Conservation (phyloP, 1,140 invertebrate species). For the Acromyrmex heyeri region DNA sequence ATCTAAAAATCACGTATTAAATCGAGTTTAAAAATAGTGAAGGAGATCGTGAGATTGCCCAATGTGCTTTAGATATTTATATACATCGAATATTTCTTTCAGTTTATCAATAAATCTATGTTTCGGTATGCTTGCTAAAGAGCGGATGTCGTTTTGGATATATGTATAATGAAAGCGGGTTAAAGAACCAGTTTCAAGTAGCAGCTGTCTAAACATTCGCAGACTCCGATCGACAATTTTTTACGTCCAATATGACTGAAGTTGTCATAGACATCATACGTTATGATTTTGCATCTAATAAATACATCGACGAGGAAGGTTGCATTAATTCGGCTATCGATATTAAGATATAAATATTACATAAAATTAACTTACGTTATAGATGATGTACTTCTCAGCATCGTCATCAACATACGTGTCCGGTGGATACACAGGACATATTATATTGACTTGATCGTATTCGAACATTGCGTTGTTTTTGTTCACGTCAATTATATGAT, state of each 20-base stretch:
- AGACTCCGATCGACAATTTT: constrained; percentile 68
- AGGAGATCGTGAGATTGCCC: not conserved
- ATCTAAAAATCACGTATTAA: not conserved
- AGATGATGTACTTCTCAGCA: constrained; percentile 98
- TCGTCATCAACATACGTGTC: constrained; percentile 95
- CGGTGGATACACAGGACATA: constrained; percentile 96
- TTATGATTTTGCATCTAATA: not conserved
- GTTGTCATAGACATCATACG: not conserved
- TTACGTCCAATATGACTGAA: not conserved
- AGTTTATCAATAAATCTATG: constrained; percentile 47
- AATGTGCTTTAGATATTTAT: not conserved
- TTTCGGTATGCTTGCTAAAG: constrained; percentile 37
- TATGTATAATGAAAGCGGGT: constrained; percentile 55
- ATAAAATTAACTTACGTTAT: constrained; percentile 91
- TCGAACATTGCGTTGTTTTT: constrained; percentile 97
- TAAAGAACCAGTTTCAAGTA: constrained; percentile 76
- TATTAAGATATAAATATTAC: constrained; percentile 20
- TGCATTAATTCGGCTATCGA: not conserved
- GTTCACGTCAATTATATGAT: constrained; percentile 98
- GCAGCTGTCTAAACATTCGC: constrained; percentile 76
- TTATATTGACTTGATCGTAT: constrained; percentile 98
- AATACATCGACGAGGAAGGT: not conserved
- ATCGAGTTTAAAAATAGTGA: not conserved
- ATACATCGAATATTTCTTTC: constrained; percentile 1
- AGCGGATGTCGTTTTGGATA: constrained; percentile 70